phyloP scores from a whole-genome alignment of 2,888 invertebrate genomes.

The Orchestes rusci region DNA sequence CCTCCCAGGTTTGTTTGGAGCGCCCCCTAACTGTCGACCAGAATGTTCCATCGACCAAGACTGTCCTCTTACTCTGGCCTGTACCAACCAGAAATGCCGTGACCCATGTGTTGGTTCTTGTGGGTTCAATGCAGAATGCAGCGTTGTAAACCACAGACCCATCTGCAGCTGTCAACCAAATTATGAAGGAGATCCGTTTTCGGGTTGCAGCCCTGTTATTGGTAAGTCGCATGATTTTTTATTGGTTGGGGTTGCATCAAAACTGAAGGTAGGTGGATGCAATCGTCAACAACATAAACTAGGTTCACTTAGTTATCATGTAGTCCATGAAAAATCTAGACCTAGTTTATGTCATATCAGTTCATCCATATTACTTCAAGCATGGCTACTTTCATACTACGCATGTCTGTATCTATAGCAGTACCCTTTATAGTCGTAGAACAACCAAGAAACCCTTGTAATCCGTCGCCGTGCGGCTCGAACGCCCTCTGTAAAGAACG shows the following conservation, averaged over 20 bases:
- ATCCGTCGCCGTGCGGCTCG: conserved; percentile 71
- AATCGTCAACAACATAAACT: no score
- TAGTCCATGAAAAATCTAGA: no score
- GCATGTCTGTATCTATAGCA: no score
- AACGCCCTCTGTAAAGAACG: conserved; percentile 71
- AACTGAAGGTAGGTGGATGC: no score
- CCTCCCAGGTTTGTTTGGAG: conserved; percentile 65
- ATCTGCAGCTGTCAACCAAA: conserved; percentile 66
- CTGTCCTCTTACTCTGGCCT: conserved; percentile 67
- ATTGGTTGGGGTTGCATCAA: conserved; percentile 5
- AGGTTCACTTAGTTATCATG: no score
- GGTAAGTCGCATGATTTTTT: conserved; percentile 35
- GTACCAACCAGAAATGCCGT: conserved; percentile 63
- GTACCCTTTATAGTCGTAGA: conserved; percentile 41
- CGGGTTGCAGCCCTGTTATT: conserved; percentile 57
- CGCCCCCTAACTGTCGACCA: conserved; percentile 71
- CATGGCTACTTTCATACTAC: no score
- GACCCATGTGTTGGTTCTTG: conserved; percentile 73
- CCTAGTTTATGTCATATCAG: no score
- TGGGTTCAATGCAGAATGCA: conserved; percentile 68
- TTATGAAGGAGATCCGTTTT: conserved; percentile 75
- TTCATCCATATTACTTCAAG: no score
- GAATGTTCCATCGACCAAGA: conserved; percentile 74
- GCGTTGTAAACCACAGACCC: conserved; percentile 67
- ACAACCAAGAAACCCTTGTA: conserved; percentile 63